Percentiles rank a stretch among this genome's conserved stretches.
These are phyloP conservation scores for Labeo rohita DNA, from an alignment of 2,113 vertebrate species.

Conservation along the genomic window DNA sequence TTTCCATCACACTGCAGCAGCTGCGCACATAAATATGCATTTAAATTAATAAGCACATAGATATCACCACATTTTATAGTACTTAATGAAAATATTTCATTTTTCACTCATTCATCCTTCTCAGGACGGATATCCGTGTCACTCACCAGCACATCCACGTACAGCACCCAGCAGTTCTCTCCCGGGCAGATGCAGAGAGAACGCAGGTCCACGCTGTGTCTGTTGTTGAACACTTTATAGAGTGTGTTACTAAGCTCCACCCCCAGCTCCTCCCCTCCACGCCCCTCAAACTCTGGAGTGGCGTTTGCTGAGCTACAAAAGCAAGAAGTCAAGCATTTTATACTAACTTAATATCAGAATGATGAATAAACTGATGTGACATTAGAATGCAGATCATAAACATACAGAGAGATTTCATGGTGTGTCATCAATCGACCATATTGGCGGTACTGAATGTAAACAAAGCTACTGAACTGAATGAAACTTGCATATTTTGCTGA, in stretches of 20 bases:
- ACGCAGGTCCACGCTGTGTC: slow-evolving; percentile 81
- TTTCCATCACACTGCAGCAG: slow-evolving; percentile 96
- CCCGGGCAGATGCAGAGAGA: slow-evolving; percentile 86
- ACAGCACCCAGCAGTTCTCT: slow-evolving; percentile 97
- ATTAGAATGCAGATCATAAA: not conserved
- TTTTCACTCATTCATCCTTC: not conserved
- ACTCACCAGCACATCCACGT: slow-evolving; percentile 95
- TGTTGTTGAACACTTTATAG: slow-evolving; percentile 89
- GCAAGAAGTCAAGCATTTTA: not conserved
- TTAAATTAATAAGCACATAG: not conserved
- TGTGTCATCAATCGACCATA: no score
- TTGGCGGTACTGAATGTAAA: no score
- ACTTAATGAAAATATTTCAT: not conserved
- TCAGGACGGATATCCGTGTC: not conserved
- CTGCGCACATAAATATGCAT: slow-evolving; percentile 65
- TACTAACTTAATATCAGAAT: not conserved
- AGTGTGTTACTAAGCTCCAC: slow-evolving; percentile 88
- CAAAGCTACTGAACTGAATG: no score
- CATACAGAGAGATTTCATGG: no score
- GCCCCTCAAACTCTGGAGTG: slow-evolving; percentile 95
- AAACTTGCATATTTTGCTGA: no score
- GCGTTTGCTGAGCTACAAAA: slow-evolving; percentile 90
- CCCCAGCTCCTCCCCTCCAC: slow-evolving; percentile 94
- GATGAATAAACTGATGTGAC: not conserved
- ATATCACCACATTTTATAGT: not conserved